Evolutionary conservation across 64 coral and sea anemone species (phyloP).

Genomic region (Pocillopora damicornis): DNA sequence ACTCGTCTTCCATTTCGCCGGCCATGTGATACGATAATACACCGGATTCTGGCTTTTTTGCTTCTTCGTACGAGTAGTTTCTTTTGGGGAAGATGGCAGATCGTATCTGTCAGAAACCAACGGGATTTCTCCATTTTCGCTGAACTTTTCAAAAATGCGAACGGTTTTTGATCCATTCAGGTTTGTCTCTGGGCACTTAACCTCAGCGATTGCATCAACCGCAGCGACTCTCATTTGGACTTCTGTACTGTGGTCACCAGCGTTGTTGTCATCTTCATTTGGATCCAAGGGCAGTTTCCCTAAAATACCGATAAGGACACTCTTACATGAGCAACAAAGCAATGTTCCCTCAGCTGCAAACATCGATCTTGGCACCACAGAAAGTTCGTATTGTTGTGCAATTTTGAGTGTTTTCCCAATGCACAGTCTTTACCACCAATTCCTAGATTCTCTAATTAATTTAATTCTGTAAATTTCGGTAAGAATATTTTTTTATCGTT

Average conservation of each 20-base stretch:
- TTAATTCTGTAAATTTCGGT: too few relatives aligned
- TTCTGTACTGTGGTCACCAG: neutral
- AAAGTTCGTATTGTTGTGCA: constrained; percentile 23
- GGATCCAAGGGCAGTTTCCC: too few relatives aligned
- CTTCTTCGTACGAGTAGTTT: neutral
- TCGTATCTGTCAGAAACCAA: constrained; percentile 57
- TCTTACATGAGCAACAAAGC: too few relatives aligned
- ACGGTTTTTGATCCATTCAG: constrained; percentile 10
- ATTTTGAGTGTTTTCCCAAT: neutral
- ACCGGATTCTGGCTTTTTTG: neutral
- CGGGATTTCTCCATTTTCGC: constrained; percentile 10
- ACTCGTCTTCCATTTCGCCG: constrained; percentile 15
- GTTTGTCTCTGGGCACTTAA: constrained; percentile 16
- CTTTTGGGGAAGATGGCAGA: constrained; percentile 27
- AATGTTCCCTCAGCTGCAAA: constrained; percentile 18
- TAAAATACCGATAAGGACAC: too few relatives aligned
- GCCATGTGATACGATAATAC: neutral
- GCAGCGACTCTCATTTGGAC: constrained; percentile 16
- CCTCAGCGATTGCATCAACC: constrained; percentile 36
- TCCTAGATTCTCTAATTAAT: too few relatives aligned
- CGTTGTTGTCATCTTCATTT: too few relatives aligned
- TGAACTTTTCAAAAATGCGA: constrained; percentile 5
- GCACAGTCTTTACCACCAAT: too few relatives aligned
- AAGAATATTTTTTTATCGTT: too few relatives aligned
- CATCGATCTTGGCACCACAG: constrained; percentile 26